Base-by-base conservation (phyloP, 2,113 vertebrate genomes). In the Barnardius zonarius region DNA sequence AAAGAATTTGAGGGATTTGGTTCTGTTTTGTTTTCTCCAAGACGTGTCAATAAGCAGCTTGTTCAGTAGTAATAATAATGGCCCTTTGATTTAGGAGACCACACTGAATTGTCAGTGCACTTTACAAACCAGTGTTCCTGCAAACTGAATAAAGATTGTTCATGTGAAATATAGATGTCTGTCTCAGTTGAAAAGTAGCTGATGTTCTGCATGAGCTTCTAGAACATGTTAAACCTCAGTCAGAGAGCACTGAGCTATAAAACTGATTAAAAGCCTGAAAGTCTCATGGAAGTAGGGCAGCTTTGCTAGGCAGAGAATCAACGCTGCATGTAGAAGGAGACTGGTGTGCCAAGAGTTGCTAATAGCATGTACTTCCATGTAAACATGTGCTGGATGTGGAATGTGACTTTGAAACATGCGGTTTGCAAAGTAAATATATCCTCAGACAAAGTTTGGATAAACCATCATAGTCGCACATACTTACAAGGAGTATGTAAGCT, bases 271-370 rank as follows among this genome's bases (percentile, higher is more conserved):
- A 79, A 92, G 27, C 33, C 59, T 76, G 2, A 4, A 73, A 68
- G 39, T 64, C 33, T 64, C 10, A 39, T 63, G 46, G 28, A 91
- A 80, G n/a, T 6, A 59, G 43, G 13, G 20, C 52, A 85, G n/a
- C 77, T 84, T 30, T 31, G 48, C 37, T 81, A 39, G 61, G 61
- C 0, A 0, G 14, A 61, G 82, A 70, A 46, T 63, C 0, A 0
- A 3, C 43, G 57, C 62, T 61, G 31, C 57, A 2, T 5, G 2
- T 27, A 23, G 37, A 7, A 82, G 6, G 46, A 78, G 25, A 11
- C 27, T 43, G 18, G 28, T 61, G 51, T 83, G 55, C 51, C 61
- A 51, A 8, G 48, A 39, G 57, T 3, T 90, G 55, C 30, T 63
- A 14, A 55, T 48, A 23, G 1, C 1, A 24, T 28, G 43, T 35